Evolutionary conservation across 2,888 invertebrate species (phyloP).

Genomic region (Augochlorella aurata): DNA sequence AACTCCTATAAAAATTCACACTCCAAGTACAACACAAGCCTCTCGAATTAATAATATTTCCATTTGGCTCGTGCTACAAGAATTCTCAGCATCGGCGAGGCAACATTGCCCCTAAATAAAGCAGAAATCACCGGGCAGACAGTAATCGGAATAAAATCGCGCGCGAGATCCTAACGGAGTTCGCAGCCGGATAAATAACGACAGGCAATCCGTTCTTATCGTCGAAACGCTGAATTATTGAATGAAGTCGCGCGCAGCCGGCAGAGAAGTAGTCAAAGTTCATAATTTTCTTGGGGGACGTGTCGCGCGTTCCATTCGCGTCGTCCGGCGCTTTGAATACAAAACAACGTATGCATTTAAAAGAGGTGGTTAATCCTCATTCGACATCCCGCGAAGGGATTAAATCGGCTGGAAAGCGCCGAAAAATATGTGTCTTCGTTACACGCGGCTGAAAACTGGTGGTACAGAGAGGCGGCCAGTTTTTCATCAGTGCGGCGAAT

Average conservation of each 20-base stretch:
- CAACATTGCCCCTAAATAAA: too few relatives aligned
- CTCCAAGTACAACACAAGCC: too few relatives aligned
- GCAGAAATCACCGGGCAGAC: too few relatives aligned
- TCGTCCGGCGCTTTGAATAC: constrained; percentile 54
- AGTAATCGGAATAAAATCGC: too few relatives aligned
- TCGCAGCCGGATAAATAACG: too few relatives aligned
- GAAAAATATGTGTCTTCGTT: constrained; percentile 42
- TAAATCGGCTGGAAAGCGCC: constrained; percentile 56
- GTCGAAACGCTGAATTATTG: background rate
- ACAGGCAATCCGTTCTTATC: too few relatives aligned
- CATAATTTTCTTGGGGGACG: constrained; percentile 57
- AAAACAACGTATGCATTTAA: constrained; percentile 69
- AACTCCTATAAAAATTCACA: too few relatives aligned
- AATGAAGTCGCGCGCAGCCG: background rate
- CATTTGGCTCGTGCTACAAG: too few relatives aligned
- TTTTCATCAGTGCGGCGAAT: constrained; percentile 39
- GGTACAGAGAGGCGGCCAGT: constrained; percentile 3
- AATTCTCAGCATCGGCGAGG: too few relatives aligned
- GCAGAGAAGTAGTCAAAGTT: constrained; percentile 23
- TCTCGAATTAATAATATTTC: too few relatives aligned
- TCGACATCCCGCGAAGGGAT: constrained; percentile 59
- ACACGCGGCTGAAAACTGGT: too few relatives aligned
- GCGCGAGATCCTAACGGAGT: too few relatives aligned
- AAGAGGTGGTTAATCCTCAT: constrained; percentile 67
- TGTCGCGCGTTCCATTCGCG: constrained; percentile 41